These are phyloP conservation scores for Esox masquinongy DNA, from an alignment of 2,797 vertebrate species.

Conservation along the genomic window DNA sequence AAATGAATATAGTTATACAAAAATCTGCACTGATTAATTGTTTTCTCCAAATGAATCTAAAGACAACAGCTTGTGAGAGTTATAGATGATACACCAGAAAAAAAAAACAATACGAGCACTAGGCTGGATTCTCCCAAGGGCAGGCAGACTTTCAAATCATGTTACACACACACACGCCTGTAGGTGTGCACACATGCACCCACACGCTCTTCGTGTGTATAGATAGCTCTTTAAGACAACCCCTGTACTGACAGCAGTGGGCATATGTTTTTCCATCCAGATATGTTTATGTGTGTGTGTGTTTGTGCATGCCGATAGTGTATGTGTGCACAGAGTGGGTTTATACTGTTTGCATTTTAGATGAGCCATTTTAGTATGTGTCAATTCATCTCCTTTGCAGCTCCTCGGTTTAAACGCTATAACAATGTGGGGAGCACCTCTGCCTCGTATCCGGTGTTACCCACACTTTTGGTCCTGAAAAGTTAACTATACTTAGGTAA, in stretches of 20 bases:
- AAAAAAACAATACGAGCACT: constrained; percentile 20
- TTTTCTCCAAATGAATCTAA: constrained; percentile 47
- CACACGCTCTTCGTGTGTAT: neutral
- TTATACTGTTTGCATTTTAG: neutral
- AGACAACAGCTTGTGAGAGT: constrained; percentile 43
- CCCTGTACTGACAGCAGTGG: neutral
- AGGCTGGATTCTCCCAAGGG: constrained; percentile 12
- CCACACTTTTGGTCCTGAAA: neutral
- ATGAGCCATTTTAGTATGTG: neutral
- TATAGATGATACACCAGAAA: constrained; percentile 29
- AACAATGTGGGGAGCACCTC: constrained; percentile 38
- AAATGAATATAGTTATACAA: constrained; percentile 25
- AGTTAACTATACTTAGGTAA: neutral
- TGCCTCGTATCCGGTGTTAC: constrained; percentile 3
- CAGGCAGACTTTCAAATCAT: neutral
- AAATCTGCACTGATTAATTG: constrained; percentile 29
- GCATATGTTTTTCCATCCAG: neutral
- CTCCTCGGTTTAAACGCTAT: constrained; percentile 56
- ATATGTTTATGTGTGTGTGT: neutral
- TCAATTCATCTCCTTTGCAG: constrained; percentile 7
- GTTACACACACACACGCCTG: constrained; percentile 2
- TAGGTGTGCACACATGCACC: constrained; percentile 5
- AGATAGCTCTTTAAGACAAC: neutral
- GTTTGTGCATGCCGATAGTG: too few species aligned
- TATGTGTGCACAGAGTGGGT: neutral